Evolutionary conservation across 2,113 vertebrate species (phyloP), one percentile per base, ranked within the genome.

Genomic region (Cyanoramphus novaezelandiae): DNA sequence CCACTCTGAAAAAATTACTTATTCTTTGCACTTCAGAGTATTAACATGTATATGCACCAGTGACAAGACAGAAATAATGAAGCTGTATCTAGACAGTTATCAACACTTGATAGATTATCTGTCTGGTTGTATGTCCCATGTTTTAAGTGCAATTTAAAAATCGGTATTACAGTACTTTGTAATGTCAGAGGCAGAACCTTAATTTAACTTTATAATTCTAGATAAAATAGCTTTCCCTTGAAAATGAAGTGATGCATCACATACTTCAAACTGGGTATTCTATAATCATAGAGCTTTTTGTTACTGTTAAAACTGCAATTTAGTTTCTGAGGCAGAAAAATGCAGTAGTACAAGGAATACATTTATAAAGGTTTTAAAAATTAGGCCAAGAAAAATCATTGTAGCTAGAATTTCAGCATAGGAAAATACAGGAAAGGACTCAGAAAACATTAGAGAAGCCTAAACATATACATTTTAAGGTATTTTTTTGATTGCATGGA

Each of bases 131-230:
- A 53, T 1, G 4, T 70, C 81, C 77, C 39, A 16, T 44, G 85
- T 53, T 88, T 96, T 86, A 96, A 96, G 72, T 92, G 43, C 88
- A 88, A 93, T 93, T 96, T 96, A 94, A 94, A 97, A 93, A 90
- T 83, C 64, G 47, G 82, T 93, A 95, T 96, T 93, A 88, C 64
- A 81, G 85, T 88, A 92, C 85, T 97, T 95, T 93, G 85, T 93
- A 93, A 96, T 75, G 76, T 94, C 88, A 78, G 63, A 92, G 68
- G 64, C 76, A 96, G 93, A 94, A 90, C 53, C 60, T 94, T 94
- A 84, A 89, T 91, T 95, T 96, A 94, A 95, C 81, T 90, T 82
- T 88, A 88, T 70, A 90, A 95, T 95, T 95, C 85, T 35, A 91
- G 46, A 77, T 46, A 82, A 75, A 88, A 79, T 41, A 84, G 83